These are phyloP conservation scores for Lepus oiostolus DNA, from an alignment of 2,797 vertebrate species.

Conservation along the genomic window DNA sequence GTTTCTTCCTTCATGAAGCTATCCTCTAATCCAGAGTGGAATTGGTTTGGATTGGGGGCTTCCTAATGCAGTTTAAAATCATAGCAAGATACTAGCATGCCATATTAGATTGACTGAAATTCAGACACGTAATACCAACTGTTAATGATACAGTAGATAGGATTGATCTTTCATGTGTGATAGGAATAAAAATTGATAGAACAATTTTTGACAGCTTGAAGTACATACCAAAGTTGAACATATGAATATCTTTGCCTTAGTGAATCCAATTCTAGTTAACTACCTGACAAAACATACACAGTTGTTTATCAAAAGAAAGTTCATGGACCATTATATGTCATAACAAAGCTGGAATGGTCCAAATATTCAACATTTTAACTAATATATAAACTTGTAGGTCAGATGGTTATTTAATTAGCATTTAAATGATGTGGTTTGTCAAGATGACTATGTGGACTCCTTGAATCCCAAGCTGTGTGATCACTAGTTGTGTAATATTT, in stretches of 20 bases:
- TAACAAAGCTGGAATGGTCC: background rate
- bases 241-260: background rate
- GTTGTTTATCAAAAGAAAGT: background rate
- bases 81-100: background rate
- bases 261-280: slow-evolving; percentile 4
- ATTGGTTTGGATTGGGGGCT: slow-evolving; percentile 12
- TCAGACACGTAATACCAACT: background rate
- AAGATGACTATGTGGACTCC: background rate
- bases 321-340: background rate
- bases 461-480: background rate
- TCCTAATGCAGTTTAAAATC: slow-evolving; percentile 4
- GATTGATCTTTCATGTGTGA: background rate
- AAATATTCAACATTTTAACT: slow-evolving; percentile 8
- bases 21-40: background rate
- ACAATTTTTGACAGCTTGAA: slow-evolving; percentile 43
- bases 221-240: background rate
- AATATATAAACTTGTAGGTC: background rate
- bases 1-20: background rate
- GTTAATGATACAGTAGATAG: slow-evolving; percentile 19
- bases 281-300: background rate
- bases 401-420: background rate
- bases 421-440: slow-evolving; percentile 31
- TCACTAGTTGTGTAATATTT: background rate
- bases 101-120: background rate
- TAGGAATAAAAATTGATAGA: slow-evolving; percentile 15